Conservation (phyloP, 2,797 vertebrate genomes). For the Tapirus indicus region DNA sequence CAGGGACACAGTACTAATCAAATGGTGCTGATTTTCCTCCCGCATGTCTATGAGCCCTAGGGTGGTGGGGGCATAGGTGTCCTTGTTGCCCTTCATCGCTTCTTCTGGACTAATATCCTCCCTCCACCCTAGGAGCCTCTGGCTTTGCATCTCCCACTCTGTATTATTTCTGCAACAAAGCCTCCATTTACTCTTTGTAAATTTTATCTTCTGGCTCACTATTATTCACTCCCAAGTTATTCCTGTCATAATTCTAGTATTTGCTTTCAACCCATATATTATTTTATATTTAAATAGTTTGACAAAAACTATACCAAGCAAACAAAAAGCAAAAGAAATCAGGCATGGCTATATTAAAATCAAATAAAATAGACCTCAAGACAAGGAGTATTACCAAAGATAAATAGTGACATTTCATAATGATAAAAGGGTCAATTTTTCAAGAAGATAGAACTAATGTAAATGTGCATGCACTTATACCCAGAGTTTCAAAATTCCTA, state of each 20-base stretch:
- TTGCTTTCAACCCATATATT: not conserved
- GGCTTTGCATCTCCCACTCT: not conserved
- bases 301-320: not conserved
- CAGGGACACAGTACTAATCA: not conserved
- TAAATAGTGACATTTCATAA: not conserved
- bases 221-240: not conserved
- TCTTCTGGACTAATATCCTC: not conserved
- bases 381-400: not conserved
- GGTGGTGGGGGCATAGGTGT: accelerated
- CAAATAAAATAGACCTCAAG: not conserved
- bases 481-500: no score
- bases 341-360: not conserved
- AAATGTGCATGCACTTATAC: no score
- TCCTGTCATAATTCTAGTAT: not conserved
- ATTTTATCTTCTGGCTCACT: not conserved
- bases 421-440: not conserved
- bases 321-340: not conserved
- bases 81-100: not conserved
- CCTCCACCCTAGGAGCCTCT: not conserved
- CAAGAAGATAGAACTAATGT: no score
- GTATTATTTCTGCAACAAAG: not conserved
- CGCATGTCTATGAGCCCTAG: not conserved
- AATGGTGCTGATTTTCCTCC: not conserved
- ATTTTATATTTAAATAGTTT: not conserved
- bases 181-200: not conserved